Conservation (phyloP, 1,140 invertebrate genomes). For the Aleiodes sp. region DNA sequence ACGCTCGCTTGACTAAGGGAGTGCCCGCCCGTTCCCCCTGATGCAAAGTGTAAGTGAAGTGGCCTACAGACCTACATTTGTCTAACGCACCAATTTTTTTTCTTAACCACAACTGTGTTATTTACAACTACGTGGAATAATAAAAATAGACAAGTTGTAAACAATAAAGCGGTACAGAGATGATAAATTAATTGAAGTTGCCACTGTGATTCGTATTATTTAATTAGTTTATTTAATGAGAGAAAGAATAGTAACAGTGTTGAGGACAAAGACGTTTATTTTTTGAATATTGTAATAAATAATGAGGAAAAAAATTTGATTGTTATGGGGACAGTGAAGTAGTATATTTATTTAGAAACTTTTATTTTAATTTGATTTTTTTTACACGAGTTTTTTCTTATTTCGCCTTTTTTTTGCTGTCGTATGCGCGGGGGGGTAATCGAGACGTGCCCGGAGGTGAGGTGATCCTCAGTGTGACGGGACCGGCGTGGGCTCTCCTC, state of each 20-base stretch:
- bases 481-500: slow-evolving; percentile 13
- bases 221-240: slow-evolving; percentile 8
- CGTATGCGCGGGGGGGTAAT: slow-evolving; percentile 3
- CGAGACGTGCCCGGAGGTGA: slow-evolving; percentile 15
- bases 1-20: slow-evolving; percentile 65
- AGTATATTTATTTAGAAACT: neutral
- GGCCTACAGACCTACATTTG: slow-evolving; percentile 77
- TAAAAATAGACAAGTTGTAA: neutral
- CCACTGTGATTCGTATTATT: too few relatives aligned
- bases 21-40: slow-evolving; percentile 44
- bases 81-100: slow-evolving; percentile 57
- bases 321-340: neutral
- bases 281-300: neutral
- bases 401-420: neutral
- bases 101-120: slow-evolving; percentile 5
- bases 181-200: too few relatives aligned
- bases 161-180: too few relatives aligned
- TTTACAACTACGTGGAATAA: neutral
- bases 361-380: neutral
- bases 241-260: neutral
- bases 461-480: slow-evolving; percentile 13
- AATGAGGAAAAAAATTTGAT: neutral
- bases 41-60: slow-evolving; percentile 75
- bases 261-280: slow-evolving; percentile 16
- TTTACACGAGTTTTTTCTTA: neutral